Evolutionary conservation across 1,140 invertebrate genomes (phyloP).

Genomic region (Druon quercuslanigerum): DNA sequence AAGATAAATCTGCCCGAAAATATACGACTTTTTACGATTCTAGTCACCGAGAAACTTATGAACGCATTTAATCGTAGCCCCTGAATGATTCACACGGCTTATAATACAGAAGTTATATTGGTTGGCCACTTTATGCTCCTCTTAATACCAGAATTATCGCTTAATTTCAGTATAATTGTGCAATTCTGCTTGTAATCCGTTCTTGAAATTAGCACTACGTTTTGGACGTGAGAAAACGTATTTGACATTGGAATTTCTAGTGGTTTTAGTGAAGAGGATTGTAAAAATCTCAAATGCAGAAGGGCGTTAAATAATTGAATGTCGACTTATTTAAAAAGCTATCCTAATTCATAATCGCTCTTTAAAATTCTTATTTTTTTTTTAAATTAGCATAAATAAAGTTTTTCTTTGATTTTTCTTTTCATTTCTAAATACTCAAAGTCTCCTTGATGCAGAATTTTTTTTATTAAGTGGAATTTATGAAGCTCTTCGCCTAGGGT

Average conservation of each 20-base stretch:
- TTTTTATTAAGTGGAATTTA: too few relatives aligned
- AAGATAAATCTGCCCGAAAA: too few relatives aligned
- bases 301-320: background rate
- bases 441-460: too few relatives aligned
- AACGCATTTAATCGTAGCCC: background rate
- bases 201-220: background rate
- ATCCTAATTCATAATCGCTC: background rate
- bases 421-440: too few relatives aligned
- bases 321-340: background rate
- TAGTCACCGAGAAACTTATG: too few relatives aligned
- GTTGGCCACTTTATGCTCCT: background rate
- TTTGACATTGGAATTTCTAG: background rate
- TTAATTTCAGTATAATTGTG: conserved; percentile 17
- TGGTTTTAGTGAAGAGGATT: background rate
- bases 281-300: background rate
- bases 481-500: too few relatives aligned
- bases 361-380: background rate
- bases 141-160: background rate
- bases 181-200: conserved; percentile 16
- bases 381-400: background rate
- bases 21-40: too few relatives aligned
- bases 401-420: too few relatives aligned
- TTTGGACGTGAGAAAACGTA: background rate
- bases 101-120: background rate
- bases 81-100: background rate